Evolutionary conservation across 2,888 invertebrate genomes (phyloP), one percentile per base, ranked within the genome.

Genomic region (Apodemia duryi): DNA sequence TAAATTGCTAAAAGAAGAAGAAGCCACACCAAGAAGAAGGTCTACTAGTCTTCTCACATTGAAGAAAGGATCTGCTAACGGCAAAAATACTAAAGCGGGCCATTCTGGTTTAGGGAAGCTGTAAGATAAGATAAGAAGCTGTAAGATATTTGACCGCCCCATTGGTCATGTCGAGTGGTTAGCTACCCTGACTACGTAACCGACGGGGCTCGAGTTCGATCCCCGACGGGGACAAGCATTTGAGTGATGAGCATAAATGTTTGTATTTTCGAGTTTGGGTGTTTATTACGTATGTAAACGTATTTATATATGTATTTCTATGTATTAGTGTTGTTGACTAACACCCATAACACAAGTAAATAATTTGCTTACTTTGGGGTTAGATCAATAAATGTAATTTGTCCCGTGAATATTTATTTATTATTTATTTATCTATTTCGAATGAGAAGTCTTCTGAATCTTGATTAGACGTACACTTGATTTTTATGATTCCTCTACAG

Each of bases 401-500:
- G 21, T 21, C 21, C 21, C 21, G 21, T 21, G 21, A 21, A 21
- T 21, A 21, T 21, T 21, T 67, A 11, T 67, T 69, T 3, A 66
- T 65, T 29, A 67, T 66, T 41, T 66, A 62, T 11, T 46, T 65
- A 52, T 66, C 65, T 4, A 61, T 66, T 32, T 52, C 38, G n/a
- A 69, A 68, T 0, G 65, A 63, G 43, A 63, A 69, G 13, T 66
- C 63, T 29, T 21, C 21, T 21, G 21, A 21, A 21, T 51, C 46
- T 1, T 49, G 38, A 5, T 64, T 62, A 13, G 69, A 69, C 38
- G 13, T 38, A 51, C 63, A 65, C 29, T 65, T 49, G n/a, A 70
- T 41, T n/a, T 63, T 66, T 4, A 69, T 52, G 9, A 57, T 57
- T 35, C 69, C 71, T 52, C 66, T 71, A 38, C 71, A 69, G 21